phyloP scores from a whole-genome alignment of 1,140 invertebrate species.

The Drosophila fuyamai region DNA sequence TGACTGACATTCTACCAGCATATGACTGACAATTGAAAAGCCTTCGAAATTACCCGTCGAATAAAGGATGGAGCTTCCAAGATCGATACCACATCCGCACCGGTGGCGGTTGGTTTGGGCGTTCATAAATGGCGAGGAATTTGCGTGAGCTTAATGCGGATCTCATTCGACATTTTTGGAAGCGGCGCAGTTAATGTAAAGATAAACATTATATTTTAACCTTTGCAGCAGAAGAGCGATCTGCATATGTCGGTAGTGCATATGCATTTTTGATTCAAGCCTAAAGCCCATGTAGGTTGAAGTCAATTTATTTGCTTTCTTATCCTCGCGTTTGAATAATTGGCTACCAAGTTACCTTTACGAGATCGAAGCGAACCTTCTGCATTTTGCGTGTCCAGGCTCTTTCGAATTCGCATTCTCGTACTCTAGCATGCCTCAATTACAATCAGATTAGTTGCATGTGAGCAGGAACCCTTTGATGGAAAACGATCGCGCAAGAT shows the following conservation, averaged over 20 bases:
- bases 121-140: conserved; percentile 36
- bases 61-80: conserved; percentile 23
- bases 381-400: conserved; percentile 59
- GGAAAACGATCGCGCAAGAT: conserved; percentile 47
- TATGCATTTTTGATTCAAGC: conserved; percentile 30
- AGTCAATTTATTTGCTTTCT: conserved; percentile 67
- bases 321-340: conserved; percentile 74
- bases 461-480: conserved; percentile 45
- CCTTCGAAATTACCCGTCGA: conserved; percentile 47
- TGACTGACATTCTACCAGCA: conserved; percentile 51
- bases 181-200: conserved; percentile 2
- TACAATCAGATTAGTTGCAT: conserved; percentile 80
- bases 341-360: conserved; percentile 55
- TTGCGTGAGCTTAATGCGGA: conserved; percentile 45
- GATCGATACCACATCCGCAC: conserved; percentile 53
- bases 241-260: not conserved
- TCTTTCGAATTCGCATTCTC: conserved; percentile 13
- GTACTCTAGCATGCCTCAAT: conserved; percentile 71
- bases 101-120: conserved; percentile 31
- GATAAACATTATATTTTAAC: not conserved
- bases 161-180: conserved; percentile 11
- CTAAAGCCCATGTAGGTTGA: conserved; percentile 38
- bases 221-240: not conserved
- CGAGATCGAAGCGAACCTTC: conserved; percentile 34
- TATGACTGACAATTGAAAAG: conserved; percentile 65